Evolutionary conservation across 2,797 vertebrate genomes (phyloP), one percentile per base, ranked within the genome.

Genomic region (Miichthys miiuy): DNA sequence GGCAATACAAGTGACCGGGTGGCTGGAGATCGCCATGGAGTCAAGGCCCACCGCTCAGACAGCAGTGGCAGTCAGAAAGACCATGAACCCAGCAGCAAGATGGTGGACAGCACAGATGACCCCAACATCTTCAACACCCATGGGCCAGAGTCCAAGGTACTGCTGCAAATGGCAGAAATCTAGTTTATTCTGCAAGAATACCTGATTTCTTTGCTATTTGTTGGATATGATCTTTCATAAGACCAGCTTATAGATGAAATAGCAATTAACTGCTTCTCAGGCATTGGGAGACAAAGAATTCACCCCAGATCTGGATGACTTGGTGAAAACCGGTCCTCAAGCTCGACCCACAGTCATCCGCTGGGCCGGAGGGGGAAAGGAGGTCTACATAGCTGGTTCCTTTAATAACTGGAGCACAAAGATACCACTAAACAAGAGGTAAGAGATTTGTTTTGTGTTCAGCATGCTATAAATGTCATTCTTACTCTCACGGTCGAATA

Each of bases 401-500:
- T 99, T 99, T 90, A 98, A 99, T 91, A 98, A 96, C 90, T 99
- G 98, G 98, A 96, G 90, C 88, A 89, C 95, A 77, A 99, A 99
- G 94, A 99, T 99, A 86, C 98, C 98, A 0, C 96, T 99, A 54
- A 99, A 98, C 92, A 99, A 99, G 88, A 99, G 98, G 98, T 99
- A 87, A 54, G 21, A 20, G 4, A 14, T 58, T 20, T n/a, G 6
- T 25, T 50, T 23, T 55, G 20, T 16, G 10, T 50, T 12, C 2
- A 38, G 2, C 21, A 14, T n/a, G 27, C 14, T 52, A 0, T 12
- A 14, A 6, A 46, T 68, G 18, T 62, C 2, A 18, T 17, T 65
- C 25, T 62, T 42, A 38, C 1, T 55, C 2, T 51, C 30, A 54
- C 0, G 0, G 7, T 34, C 38, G 34, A 16, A 1, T 14, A 11